A percentile compares a stretch with the other conserved stretches of the same genome.
These are phyloP conservation scores for Phorcus lineatus DNA, from an alignment of 2,888 invertebrate species.

Conservation along the genomic window DNA sequence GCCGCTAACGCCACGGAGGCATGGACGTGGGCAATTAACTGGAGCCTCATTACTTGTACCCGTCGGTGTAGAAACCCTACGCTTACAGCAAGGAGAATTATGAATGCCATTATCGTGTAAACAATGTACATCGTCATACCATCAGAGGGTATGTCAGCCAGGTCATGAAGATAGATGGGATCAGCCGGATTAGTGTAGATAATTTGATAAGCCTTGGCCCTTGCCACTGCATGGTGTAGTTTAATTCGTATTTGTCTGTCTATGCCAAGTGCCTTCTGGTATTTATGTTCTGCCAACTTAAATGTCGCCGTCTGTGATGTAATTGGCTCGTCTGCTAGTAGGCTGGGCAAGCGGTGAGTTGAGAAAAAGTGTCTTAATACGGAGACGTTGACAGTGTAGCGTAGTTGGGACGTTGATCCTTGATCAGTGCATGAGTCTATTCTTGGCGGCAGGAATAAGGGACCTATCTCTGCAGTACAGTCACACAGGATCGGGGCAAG, in stretches of 20 bases:
- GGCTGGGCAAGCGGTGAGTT: neutral
- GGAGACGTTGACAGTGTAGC: neutral
- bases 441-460: neutral
- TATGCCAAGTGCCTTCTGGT: neutral
- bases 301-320: neutral
- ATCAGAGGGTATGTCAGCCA: neutral
- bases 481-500: neutral
- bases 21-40: neutral
- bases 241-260: neutral
- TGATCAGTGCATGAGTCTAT: neutral
- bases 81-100: neutral
- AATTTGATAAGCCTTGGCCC: neutral
- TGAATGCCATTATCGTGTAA: neutral
- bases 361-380: neutral
- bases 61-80: neutral
- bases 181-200: neutral
- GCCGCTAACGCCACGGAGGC: neutral
- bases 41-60: neutral
- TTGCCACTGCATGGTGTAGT: neutral
- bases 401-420: neutral
- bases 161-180: neutral
- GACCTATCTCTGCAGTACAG: neutral
- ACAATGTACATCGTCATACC: neutral
- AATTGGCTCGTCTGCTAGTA: neutral
- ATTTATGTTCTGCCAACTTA: neutral